A percentile compares a stretch with the other conserved stretches of the same genome.
These are phyloP conservation scores for Candoia aspera DNA, from an alignment of 2,113 vertebrate genomes.

Conservation along the genomic window DNA sequence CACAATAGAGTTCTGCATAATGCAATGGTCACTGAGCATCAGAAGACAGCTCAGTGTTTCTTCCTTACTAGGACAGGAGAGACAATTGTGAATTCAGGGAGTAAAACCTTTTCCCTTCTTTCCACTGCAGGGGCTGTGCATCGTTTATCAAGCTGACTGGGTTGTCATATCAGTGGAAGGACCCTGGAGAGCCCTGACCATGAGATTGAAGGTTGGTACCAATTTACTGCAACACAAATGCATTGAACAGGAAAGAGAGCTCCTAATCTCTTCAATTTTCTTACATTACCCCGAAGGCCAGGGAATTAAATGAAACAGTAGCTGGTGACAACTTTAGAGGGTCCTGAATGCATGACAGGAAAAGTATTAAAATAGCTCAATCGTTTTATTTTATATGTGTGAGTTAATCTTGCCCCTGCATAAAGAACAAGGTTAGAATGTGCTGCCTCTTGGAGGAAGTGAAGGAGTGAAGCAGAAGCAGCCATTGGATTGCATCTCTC, in stretches of 20 bases:
- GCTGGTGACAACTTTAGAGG: slow-evolving; percentile 71
- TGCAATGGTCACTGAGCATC: neutral
- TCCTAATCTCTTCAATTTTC: slow-evolving; percentile 78
- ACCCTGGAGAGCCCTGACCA: slow-evolving; percentile 73
- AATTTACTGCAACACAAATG: slow-evolving; percentile 75
- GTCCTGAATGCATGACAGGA: slow-evolving; percentile 68
- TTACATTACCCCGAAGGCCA: slow-evolving; percentile 77
- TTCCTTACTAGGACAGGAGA: slow-evolving; percentile 41
- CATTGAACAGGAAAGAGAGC: slow-evolving; percentile 72
- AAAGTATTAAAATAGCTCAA: slow-evolving; percentile 74
- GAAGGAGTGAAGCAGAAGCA: slow-evolving; percentile 30
- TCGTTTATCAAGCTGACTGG: slow-evolving; percentile 75
- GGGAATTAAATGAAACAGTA: slow-evolving; percentile 78
- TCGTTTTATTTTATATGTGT: slow-evolving; percentile 63
- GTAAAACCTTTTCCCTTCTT: slow-evolving; percentile 31
- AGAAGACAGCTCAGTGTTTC: slow-evolving; percentile 32
- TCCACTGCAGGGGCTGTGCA: slow-evolving; percentile 37
- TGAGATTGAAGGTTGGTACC: slow-evolving; percentile 75
- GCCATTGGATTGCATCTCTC: slow-evolving; percentile 22
- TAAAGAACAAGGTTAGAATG: slow-evolving; percentile 57
- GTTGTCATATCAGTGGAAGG: slow-evolving; percentile 72
- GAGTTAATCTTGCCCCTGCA: slow-evolving; percentile 63
- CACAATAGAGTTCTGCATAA: slow-evolving; percentile 32
- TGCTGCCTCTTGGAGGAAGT: slow-evolving; percentile 44
- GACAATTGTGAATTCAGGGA: slow-evolving; percentile 40